Percentiles rank a stretch among this genome's conserved stretches.
Evolutionary conservation across 2,113 vertebrate species (phyloP).

Genomic region (Todiramphus chloris): DNA sequence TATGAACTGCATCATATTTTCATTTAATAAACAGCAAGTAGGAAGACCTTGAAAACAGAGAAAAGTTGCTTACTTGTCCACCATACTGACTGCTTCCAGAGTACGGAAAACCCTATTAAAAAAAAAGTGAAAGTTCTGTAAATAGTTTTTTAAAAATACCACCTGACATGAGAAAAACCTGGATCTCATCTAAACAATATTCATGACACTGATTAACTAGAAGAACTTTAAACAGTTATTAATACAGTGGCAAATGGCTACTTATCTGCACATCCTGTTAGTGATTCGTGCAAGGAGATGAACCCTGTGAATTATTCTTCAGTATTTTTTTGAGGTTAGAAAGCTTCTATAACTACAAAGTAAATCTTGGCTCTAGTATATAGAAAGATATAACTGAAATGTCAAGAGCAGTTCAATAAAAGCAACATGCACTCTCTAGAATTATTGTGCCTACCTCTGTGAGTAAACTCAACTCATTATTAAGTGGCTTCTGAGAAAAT

Average conservation of each 20-base stretch:
- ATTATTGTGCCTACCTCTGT: not conserved
- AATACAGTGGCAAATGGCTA: not conserved
- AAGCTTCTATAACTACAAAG: not conserved
- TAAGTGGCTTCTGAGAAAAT: not conserved
- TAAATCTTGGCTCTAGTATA: not conserved
- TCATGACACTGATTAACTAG: not conserved
- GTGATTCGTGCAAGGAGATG: not conserved
- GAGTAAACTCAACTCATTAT: not conserved
- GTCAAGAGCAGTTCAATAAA: not conserved
- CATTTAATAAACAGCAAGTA: not conserved
- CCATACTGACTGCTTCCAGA: conserved; percentile 35
- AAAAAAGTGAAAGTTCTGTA: not conserved
- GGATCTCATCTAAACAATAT: not conserved
- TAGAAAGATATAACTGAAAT: not conserved
- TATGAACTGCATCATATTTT: not conserved
- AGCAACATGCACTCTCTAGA: not conserved
- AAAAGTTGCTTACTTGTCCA: conserved; percentile 48
- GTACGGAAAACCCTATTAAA: not conserved
- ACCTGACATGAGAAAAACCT: not conserved
- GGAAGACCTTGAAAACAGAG: not conserved
- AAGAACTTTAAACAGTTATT: not conserved
- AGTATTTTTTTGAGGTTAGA: not conserved
- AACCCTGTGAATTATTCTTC: not conserved
- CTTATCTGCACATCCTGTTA: not conserved
- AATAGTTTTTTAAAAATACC: not conserved